Evolutionary conservation across 2,113 vertebrate genomes (phyloP), one percentile per base, ranked within the genome.

Genomic region (Saimiri boliviensis): DNA sequence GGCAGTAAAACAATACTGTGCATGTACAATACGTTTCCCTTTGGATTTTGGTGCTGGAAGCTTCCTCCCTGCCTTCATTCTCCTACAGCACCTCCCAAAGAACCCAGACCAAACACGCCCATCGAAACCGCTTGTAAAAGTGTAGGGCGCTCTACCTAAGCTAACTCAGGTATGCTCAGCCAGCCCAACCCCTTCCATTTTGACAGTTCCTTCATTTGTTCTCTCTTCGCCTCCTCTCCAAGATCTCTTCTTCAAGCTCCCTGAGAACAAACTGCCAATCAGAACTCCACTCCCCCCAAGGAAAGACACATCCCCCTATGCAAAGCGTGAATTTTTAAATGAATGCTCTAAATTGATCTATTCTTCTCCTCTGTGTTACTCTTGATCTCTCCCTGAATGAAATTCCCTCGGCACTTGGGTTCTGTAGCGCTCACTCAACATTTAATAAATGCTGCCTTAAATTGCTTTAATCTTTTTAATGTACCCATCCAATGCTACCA

Each of bases 131-230:
- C 74, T 68, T 23, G 25, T 7, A 23, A 76, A 45, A 25, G 4
- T 19, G 5, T 2, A 1, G 13, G n/a, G n/a, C n/a, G 20, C 10
- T 23, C 14, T 21, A 49, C 58, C 73, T 21, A 2, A 35, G 60
- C 30, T 2, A 32, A 3, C 66, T 60, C 30, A 35, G 47, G 32
- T 4, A 2, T 17, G 10, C 20, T 11, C 9, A 13, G 19, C 20
- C 13, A 8, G 4, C 10, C 2, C 32, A 3, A 23, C 25, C 3
- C 2, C 4, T 35, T 7, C 25, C 10, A 9, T 32, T 21, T 5
- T 6, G 81, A 40, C 37, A 0, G 20, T 32, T 8, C 8, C 21
- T 40, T 35, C 3, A 9, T 35, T 35, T 32, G 5, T 52, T 49
- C 7, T 37, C 37, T 20, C 25, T 21, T 19, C 6, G 3, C 42